These are phyloP conservation scores for Drosophila dunni DNA, from an alignment of 1,140 invertebrate genomes.

Conservation along the genomic window DNA sequence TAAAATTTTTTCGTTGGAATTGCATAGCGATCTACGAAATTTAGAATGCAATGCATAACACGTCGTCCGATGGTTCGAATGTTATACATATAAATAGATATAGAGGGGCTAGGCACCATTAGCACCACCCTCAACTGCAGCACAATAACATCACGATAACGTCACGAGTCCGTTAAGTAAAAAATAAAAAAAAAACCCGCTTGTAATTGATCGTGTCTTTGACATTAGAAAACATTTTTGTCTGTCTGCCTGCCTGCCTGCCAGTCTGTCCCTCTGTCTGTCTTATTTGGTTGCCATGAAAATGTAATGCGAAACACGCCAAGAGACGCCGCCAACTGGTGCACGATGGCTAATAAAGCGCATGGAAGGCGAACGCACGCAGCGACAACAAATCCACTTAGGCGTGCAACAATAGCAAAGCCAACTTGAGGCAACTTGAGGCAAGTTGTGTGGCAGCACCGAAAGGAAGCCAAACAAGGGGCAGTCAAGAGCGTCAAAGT, in stretches of 20 bases:
- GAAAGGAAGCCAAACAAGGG: slow-evolving; percentile 53
- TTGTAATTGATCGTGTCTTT: slow-evolving; percentile 59
- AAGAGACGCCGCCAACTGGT: slow-evolving; percentile 55
- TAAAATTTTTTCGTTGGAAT: slow-evolving; percentile 24
- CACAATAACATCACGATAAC: slow-evolving; percentile 29
- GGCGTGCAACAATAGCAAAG: slow-evolving; percentile 37
- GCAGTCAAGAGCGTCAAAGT: slow-evolving; percentile 35
- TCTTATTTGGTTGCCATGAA: slow-evolving; percentile 32
- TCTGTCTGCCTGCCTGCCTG: slow-evolving; percentile 9
- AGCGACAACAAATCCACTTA: slow-evolving; percentile 57
- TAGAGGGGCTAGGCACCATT: slow-evolving; percentile 21
- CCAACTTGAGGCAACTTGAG: not conserved
- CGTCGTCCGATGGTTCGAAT: slow-evolving; percentile 17
- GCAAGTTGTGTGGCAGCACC: slow-evolving; percentile 17
- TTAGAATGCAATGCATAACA: slow-evolving; percentile 37
- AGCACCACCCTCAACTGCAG: not conserved
- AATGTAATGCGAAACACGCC: slow-evolving; percentile 53
- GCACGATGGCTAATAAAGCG: slow-evolving; percentile 55
- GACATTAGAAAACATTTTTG: slow-evolving; percentile 54
- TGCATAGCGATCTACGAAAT: slow-evolving; percentile 9
- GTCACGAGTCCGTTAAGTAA: slow-evolving; percentile 45
- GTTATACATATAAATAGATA: slow-evolving; percentile 15
- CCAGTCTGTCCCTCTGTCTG: not conserved
- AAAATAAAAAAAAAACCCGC: slow-evolving; percentile 1
- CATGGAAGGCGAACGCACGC: slow-evolving; percentile 54